phyloP scores from a whole-genome alignment of 2,113 vertebrate genomes.

The Corythoichthys haematopterus region DNA sequence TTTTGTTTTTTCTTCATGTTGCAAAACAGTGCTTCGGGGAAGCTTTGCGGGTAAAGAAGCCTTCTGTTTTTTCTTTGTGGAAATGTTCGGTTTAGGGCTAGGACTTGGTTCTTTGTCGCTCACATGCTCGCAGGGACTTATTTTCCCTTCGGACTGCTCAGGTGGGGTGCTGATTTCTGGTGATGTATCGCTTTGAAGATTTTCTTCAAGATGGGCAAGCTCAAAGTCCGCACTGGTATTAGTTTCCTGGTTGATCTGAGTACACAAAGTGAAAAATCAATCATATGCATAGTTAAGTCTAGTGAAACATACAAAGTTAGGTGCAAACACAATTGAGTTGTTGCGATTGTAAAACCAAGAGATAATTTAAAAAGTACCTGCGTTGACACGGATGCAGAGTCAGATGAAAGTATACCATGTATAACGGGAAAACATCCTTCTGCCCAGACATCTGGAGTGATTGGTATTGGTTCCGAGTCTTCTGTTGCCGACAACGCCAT shows the following conservation, averaged over 20 bases:
- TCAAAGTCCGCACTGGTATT: neutral
- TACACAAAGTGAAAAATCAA: neutral
- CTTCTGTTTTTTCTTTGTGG: slow-evolving; percentile 3
- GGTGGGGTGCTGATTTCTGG: neutral
- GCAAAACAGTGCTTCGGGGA: fast-evolving
- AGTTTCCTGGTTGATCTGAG: slow-evolving; percentile 25
- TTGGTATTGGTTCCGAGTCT: slow-evolving; percentile 69
- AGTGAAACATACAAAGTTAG: neutral
- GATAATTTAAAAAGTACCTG: slow-evolving; percentile 25
- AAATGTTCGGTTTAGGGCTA: neutral
- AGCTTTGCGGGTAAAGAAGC: neutral
- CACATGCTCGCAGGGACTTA: neutral
- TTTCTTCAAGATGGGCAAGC: slow-evolving; percentile 7
- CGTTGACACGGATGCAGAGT: neutral
- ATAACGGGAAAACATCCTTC: slow-evolving; percentile 61
- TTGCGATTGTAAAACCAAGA: no score
- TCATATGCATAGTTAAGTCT: neutral
- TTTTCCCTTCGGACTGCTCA: slow-evolving; percentile 21
- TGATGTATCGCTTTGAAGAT: neutral
- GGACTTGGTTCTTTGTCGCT: neutral
- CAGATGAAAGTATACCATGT: neutral
- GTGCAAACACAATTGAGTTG: neutral
- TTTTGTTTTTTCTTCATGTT: neutral
- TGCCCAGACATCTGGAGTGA: slow-evolving; percentile 67
- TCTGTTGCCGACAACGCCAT: slow-evolving; percentile 51